Conservation (phyloP, 2,113 vertebrate species). For the Jacana jacana region DNA sequence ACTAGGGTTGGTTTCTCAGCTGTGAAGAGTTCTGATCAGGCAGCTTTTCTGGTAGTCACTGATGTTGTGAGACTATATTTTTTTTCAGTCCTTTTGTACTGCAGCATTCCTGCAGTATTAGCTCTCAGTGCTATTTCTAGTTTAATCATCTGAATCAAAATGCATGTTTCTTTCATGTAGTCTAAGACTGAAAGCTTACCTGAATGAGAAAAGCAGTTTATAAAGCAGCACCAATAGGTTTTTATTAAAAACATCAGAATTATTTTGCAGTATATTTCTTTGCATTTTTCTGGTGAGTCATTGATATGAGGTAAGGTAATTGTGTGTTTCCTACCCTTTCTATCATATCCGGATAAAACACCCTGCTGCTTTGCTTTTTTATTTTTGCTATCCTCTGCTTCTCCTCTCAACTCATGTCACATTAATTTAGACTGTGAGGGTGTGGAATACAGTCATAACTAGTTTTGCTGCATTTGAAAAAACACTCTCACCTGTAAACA, state of each 20-base stretch:
- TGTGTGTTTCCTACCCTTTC: not conserved
- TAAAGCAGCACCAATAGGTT: not conserved
- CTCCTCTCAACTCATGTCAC: not conserved
- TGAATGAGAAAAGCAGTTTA: not conserved
- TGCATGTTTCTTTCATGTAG: not conserved
- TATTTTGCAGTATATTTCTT: not conserved
- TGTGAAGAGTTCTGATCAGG: not conserved
- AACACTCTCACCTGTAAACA: not conserved
- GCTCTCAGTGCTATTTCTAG: not conserved
- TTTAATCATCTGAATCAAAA: slow-evolving; percentile 4
- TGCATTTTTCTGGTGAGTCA: not conserved
- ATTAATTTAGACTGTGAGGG: not conserved
- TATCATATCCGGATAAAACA: not conserved
- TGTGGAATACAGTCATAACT: not conserved
- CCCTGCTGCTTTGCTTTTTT: not conserved
- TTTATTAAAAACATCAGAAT: not conserved
- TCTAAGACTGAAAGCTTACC: not conserved
- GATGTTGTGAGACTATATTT: not conserved
- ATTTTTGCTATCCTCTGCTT: not conserved
- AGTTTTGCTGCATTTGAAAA: not conserved
- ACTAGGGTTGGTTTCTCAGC: not conserved
- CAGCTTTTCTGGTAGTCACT: not conserved
- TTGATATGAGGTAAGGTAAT: not conserved
- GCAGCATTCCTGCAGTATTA: not conserved
- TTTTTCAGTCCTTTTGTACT: not conserved